Conservation (phyloP, 1,140 invertebrate genomes). For the Polypedilum vanderplanki region DNA sequence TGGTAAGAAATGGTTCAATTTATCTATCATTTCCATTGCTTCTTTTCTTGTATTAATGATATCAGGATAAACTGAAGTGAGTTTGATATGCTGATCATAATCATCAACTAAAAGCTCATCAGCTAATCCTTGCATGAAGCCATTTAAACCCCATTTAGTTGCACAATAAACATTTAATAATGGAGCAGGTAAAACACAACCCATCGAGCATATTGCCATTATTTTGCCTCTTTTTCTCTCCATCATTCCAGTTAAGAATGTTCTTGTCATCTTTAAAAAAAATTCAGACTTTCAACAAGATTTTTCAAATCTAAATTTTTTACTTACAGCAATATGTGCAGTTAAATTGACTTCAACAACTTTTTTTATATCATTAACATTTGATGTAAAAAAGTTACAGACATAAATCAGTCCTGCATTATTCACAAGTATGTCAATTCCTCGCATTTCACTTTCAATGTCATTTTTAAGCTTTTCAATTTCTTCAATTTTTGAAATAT, state of each 20-base stretch:
- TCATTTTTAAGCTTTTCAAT: neutral
- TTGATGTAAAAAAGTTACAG: neutral
- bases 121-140: neutral
- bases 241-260: neutral
- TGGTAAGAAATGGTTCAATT: neutral
- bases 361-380: neutral
- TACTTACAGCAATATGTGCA: neutral
- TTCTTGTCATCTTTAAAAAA: neutral
- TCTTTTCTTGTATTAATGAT: slow-evolving; percentile 1
- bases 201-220: neutral
- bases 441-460: neutral
- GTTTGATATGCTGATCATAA: neutral
- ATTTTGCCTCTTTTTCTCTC: neutral
- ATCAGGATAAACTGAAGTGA: neutral
- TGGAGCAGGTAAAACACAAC: neutral
- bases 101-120: neutral
- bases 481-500: neutral
- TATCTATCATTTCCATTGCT: neutral
- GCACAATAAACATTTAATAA: neutral
- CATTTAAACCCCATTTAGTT: neutral
- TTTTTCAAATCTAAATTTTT: too few species aligned
- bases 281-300: neutral
- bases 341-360: neutral
- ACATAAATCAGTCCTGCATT: neutral
- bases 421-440: neutral